Conservation (phyloP, 2,888 invertebrate species). For the Eupsilia transversa region DNA sequence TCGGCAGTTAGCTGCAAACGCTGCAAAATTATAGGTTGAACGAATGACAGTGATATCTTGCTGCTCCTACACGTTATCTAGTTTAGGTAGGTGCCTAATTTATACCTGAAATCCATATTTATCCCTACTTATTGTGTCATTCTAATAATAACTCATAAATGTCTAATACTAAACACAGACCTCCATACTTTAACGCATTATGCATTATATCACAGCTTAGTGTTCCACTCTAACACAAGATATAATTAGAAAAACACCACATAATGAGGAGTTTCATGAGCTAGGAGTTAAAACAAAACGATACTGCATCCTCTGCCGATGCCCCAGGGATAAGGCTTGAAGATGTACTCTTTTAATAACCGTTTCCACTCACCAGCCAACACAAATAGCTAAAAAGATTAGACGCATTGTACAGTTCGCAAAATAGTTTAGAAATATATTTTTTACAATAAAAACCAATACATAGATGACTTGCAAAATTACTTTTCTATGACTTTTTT, state of each 20-base stretch:
- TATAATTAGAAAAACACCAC: conserved; percentile 65
- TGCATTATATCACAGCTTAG: conserved; percentile 25
- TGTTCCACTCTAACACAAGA: conserved; percentile 29
- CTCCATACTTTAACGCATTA: conserved; percentile 30
- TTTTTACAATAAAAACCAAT: not conserved
- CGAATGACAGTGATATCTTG: not conserved
- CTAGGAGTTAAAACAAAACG: conserved; percentile 57
- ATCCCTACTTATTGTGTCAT: not conserved
- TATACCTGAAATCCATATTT: not conserved
- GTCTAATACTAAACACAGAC: not conserved
- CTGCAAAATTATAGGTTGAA: not conserved
- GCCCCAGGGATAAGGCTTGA: conserved; percentile 72
- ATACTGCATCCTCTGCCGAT: conserved; percentile 59
- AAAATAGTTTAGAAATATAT: conserved; percentile 59
- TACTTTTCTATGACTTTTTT: not conserved
- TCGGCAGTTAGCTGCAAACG: not conserved
- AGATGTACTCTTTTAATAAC: conserved; percentile 88
- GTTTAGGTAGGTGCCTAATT: not conserved
- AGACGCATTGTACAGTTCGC: conserved; percentile 78
- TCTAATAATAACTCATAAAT: not conserved
- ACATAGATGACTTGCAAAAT: not conserved
- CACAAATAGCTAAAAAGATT: conserved; percentile 87
- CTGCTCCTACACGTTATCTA: not conserved
- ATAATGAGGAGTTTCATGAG: conserved; percentile 68
- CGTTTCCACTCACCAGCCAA: conserved; percentile 82